A percentile compares a stretch with the other conserved stretches of the same genome.
Evolutionary conservation across 2,888 invertebrate species (phyloP).

Genomic region (Odontocerum albicorne): DNA sequence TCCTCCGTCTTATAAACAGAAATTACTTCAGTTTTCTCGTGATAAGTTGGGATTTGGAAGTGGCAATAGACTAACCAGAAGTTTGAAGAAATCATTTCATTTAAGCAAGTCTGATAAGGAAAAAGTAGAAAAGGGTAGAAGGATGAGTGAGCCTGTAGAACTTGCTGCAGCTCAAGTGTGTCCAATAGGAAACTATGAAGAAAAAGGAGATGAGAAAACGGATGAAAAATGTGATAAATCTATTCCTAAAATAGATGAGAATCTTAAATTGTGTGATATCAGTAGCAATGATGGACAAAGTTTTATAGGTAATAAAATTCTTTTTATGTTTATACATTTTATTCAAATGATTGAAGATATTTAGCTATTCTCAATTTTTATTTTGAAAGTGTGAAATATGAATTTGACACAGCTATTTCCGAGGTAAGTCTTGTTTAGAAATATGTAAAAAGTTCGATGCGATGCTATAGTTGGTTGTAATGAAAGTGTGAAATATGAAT

Average conservation of each 20-base stretch:
- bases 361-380: no score
- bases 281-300: slow-evolving; percentile 41
- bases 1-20: slow-evolving; percentile 57
- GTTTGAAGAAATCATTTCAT: slow-evolving; percentile 55
- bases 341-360: no score
- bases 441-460: no score
- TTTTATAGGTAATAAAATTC: slow-evolving; percentile 41
- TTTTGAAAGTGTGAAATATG: no score
- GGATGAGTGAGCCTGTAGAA: slow-evolving; percentile 53
- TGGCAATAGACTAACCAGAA: slow-evolving; percentile 52
- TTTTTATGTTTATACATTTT: not conserved
- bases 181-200: slow-evolving; percentile 7
- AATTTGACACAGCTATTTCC: no score
- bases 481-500: no score
- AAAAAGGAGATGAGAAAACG: slow-evolving; percentile 10
- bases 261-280: slow-evolving; percentile 28
- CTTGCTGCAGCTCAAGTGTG: slow-evolving; percentile 15
- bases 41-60: slow-evolving; percentile 55
- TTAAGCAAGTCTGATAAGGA: slow-evolving; percentile 54
- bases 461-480: no score
- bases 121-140: slow-evolving; percentile 48
- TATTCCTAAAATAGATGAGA: slow-evolving; percentile 22
- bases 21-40: slow-evolving; percentile 53
- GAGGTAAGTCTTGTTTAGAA: no score
- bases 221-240: slow-evolving; percentile 37